phyloP scores from a whole-genome alignment of 2,797 vertebrate species.

The Taeniopygia guttata region DNA sequence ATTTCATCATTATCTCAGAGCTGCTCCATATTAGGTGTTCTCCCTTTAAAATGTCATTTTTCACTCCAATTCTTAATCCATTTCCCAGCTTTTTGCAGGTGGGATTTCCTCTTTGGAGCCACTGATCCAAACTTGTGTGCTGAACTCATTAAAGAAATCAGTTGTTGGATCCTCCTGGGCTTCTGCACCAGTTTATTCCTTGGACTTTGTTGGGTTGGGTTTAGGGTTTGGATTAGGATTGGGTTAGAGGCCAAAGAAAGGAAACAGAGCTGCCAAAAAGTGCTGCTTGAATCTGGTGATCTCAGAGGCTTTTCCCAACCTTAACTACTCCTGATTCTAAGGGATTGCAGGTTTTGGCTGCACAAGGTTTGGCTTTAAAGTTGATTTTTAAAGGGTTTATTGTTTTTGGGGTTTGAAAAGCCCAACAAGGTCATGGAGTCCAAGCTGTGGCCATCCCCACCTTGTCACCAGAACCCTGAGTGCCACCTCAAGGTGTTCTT shows the following conservation, averaged over 20 bases:
- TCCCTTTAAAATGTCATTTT: neutral
- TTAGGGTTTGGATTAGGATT: neutral
- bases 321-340: accelerated
- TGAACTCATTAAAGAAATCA: neutral
- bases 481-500: neutral
- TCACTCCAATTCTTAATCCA: neutral
- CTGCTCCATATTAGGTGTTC: accelerated
- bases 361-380: neutral
- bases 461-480: neutral
- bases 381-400: neutral
- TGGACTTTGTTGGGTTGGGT: neutral
- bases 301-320: neutral
- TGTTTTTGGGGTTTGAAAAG: neutral
- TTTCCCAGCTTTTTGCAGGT: neutral
- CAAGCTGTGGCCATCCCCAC: neutral
- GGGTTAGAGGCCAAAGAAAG: neutral
- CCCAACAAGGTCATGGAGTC: neutral
- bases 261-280: accelerated
- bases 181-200: neutral
- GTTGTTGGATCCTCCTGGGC: neutral
- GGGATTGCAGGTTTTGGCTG: neutral
- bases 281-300: neutral
- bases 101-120: neutral
- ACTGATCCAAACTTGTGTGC: accelerated
- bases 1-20: neutral